Evolutionary conservation across 1,140 invertebrate species (phyloP).

Genomic region (Spodoptera frugiperda): DNA sequence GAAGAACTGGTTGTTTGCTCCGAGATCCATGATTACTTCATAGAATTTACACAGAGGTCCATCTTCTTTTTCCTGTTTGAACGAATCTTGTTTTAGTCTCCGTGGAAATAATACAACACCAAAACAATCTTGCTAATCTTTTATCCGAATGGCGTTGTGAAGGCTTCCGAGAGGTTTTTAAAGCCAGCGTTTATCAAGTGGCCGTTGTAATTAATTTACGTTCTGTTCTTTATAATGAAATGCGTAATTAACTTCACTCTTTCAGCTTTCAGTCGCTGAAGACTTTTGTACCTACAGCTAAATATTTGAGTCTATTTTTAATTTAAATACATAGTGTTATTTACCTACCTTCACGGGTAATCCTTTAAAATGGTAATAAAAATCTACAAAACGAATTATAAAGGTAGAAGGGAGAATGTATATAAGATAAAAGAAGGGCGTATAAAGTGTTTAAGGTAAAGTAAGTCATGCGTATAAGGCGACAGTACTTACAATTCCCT

Average conservation of each 20-base stretch:
- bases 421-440: slow-evolving; percentile 9
- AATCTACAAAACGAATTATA: slow-evolving; percentile 37
- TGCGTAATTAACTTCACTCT: slow-evolving; percentile 41
- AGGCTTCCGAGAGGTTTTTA: slow-evolving; percentile 15
- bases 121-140: slow-evolving; percentile 34
- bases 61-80: slow-evolving; percentile 90
- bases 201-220: slow-evolving; percentile 40
- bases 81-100: slow-evolving; percentile 38
- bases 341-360: slow-evolving; percentile 20
- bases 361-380: slow-evolving; percentile 23
- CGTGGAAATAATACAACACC: slow-evolving; percentile 21
- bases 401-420: slow-evolving; percentile 5
- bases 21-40: slow-evolving; percentile 91
- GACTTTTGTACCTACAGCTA: slow-evolving; percentile 8
- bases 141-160: slow-evolving; percentile 13
- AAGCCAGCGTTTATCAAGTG: slow-evolving; percentile 39
- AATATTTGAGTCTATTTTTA: slow-evolving; percentile 26
- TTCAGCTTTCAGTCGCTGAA: not conserved
- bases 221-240: slow-evolving; percentile 36
- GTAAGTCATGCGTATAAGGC: slow-evolving; percentile 58
- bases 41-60: slow-evolving; percentile 94
- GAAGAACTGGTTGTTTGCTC: slow-evolving; percentile 89
- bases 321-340: slow-evolving; percentile 28
- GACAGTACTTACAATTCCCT: slow-evolving; percentile 83
- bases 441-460: slow-evolving; percentile 33